Percentiles rank a stretch among this genome's conserved stretches.
Evolutionary conservation across 2,888 invertebrate genomes (phyloP).

Genomic region (Frankliniella intonsa): DNA sequence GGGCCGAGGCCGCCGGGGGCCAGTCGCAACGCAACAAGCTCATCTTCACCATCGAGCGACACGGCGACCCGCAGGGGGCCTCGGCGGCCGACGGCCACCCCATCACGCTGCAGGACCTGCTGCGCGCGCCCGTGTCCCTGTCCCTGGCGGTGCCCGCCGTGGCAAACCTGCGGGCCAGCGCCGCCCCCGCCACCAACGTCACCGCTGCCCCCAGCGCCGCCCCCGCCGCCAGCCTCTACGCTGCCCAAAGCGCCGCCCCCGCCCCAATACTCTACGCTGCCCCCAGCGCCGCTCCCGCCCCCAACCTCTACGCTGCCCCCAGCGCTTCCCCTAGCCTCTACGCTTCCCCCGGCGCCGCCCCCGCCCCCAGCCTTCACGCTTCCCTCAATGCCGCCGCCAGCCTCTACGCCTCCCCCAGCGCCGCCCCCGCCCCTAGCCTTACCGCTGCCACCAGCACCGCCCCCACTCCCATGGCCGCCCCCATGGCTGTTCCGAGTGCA

Average conservation of each 20-base stretch:
- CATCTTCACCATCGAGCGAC: conserved; percentile 14
- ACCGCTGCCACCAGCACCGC: too few relatives aligned
- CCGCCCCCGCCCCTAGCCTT: too few relatives aligned
- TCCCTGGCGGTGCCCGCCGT: background rate
- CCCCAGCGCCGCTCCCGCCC: background rate
- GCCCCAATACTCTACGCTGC: background rate
- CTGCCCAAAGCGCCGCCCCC: background rate
- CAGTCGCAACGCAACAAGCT: background rate
- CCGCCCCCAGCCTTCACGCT: background rate
- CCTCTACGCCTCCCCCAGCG: background rate
- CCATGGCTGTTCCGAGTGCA: too few relatives aligned
- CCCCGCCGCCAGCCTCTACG: background rate
- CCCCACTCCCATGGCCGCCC: too few relatives aligned
- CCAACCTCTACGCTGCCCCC: background rate
- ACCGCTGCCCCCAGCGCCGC: background rate
- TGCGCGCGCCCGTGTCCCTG: background rate
- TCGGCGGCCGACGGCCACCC: background rate
- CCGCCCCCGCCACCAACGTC: background rate
- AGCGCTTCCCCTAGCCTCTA: background rate
- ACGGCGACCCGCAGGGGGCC: background rate
- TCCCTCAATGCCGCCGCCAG: background rate
- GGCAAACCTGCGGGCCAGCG: background rate
- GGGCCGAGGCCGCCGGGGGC: background rate
- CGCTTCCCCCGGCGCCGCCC: background rate
- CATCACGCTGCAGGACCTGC: background rate